Evolutionary conservation across 2,888 invertebrate species (phyloP).

Genomic region (Harpalus rufipes): DNA sequence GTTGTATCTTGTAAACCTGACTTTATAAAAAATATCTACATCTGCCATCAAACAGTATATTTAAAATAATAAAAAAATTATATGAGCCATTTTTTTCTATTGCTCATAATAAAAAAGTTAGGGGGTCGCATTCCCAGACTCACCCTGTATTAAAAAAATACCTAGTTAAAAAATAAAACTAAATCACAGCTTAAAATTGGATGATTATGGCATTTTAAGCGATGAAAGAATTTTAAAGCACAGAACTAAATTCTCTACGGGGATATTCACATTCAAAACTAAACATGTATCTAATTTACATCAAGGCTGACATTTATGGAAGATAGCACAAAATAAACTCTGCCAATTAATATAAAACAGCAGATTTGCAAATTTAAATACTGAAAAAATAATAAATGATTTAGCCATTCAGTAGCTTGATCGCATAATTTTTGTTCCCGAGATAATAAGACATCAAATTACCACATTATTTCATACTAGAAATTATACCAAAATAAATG

Average conservation of each 20-base stretch:
- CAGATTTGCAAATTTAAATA: conserved; percentile 29
- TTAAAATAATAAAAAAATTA: too few species aligned
- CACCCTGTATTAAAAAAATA: background rate
- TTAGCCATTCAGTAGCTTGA: conserved; percentile 14
- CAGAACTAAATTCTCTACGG: conserved; percentile 56
- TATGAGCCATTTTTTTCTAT: too few species aligned
- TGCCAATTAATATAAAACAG: conserved; percentile 42
- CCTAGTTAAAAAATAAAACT: conserved; percentile 25
- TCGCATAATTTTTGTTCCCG: conserved; percentile 21
- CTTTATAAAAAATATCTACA: too few species aligned
- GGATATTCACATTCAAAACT: conserved; percentile 41
- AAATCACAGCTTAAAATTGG: conserved; percentile 58
- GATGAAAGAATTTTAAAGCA: conserved; percentile 37
- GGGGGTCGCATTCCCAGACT: too few species aligned
- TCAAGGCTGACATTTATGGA: conserved; percentile 59
- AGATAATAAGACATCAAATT: conserved; percentile 35
- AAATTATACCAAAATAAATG: conserved; percentile 43
- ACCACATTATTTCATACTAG: conserved; percentile 32
- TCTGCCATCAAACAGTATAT: too few species aligned
- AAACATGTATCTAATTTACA: conserved; percentile 55
- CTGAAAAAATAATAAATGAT: conserved; percentile 26
- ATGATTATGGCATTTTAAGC: conserved; percentile 48
- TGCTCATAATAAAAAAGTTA: too few species aligned
- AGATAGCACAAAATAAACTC: conserved; percentile 47
- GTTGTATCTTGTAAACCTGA: too few species aligned